Percentiles rank a stretch among this genome's conserved stretches.
These are phyloP conservation scores for human DNA, from an alignment of 2,113 vertebrate genomes.

Conservation along the genomic window DNA sequence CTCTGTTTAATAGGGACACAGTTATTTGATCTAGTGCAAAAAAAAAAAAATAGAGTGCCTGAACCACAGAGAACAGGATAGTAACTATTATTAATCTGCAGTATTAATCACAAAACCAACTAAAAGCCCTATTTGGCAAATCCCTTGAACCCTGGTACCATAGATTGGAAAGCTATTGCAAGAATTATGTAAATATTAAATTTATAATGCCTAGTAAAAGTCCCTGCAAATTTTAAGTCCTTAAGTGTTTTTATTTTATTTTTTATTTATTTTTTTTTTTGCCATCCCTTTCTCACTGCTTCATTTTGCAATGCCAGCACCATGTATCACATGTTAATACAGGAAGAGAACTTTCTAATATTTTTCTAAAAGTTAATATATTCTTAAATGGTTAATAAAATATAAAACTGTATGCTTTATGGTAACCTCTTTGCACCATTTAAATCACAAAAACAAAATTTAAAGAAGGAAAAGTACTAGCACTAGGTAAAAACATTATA, in stretches of 20 bases:
- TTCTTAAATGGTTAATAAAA: slow-evolving; percentile 17
- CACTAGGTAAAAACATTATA: not conserved
- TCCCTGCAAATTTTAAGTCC: not conserved
- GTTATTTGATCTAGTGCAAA: not conserved
- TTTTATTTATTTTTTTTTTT: not conserved
- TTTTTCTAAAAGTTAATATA: not conserved
- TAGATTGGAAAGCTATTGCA: not conserved
- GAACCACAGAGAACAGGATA: not conserved
- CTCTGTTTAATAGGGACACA: not conserved
- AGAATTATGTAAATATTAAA: not conserved
- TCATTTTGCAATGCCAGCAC: not conserved
- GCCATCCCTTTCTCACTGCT: not conserved
- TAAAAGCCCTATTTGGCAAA: not conserved
- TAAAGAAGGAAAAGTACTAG: not conserved
- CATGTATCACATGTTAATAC: not conserved
- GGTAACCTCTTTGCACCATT: not conserved
- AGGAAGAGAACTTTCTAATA: not conserved
- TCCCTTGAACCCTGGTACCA: not conserved
- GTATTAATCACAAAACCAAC: not conserved
- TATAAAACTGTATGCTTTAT: not conserved
- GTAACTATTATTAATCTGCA: not conserved
- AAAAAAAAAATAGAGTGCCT: not conserved
- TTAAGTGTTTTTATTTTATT: not conserved
- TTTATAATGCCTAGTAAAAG: not conserved
- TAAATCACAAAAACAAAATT: not conserved